phyloP scores from a whole-genome alignment of 2,797 vertebrate species.

The Saxicola maurus region DNA sequence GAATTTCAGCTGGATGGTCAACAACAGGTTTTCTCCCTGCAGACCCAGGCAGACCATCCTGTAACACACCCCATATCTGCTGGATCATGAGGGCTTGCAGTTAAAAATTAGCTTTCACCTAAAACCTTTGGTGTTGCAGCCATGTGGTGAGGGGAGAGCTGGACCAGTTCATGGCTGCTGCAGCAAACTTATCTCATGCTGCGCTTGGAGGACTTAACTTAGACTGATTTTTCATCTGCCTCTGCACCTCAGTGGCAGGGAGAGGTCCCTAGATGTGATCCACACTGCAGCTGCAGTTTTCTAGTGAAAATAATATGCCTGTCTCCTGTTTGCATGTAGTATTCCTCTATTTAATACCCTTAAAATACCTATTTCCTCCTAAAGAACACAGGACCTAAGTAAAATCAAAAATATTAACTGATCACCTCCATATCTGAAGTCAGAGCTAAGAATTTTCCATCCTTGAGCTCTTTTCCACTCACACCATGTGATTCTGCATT shows the following conservation, averaged over 20 bases:
- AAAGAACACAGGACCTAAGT: background rate
- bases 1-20: background rate
- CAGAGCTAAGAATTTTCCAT: background rate
- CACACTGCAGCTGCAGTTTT: background rate
- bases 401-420: background rate
- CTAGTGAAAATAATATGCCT: background rate
- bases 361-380: background rate
- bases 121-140: background rate
- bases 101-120: background rate
- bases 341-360: background rate
- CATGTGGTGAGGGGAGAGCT: background rate
- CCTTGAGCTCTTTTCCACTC: background rate
- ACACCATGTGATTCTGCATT: background rate
- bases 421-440: background rate
- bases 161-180: background rate
- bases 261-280: background rate
- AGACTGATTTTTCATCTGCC: background rate
- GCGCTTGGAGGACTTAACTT: background rate
- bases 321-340: background rate
- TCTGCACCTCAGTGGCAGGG: background rate
- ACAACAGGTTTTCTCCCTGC: background rate
- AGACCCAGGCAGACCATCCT: background rate
- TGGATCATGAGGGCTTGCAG: background rate
- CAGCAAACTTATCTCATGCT: background rate
- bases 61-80: accelerated